phyloP scores from a whole-genome alignment of 1,140 invertebrate species.

The Sinonovacula constricta region DNA sequence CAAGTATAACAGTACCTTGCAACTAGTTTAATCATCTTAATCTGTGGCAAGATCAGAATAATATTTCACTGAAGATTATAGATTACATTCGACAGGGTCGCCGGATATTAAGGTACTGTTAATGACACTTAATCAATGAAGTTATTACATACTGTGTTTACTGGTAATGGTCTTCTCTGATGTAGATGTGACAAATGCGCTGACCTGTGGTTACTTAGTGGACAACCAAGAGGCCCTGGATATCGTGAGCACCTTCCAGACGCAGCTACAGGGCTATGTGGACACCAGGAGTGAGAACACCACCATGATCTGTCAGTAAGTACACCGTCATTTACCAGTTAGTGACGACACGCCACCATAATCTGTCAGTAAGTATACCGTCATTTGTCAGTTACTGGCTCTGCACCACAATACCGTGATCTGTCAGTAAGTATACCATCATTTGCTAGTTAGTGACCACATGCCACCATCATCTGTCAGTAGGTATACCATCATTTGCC shows the following conservation, averaged over 20 bases:
- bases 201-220: neutral
- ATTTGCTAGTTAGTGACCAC: no score
- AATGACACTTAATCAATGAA: neutral
- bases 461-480: no score
- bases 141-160: neutral
- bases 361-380: no score
- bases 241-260: neutral
- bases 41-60: neutral
- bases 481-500: no score
- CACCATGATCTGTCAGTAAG: neutral
- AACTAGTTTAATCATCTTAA: neutral
- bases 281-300: neutral
- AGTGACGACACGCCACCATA: no score
- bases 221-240: neutral
- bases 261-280: neutral
- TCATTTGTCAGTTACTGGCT: no score
- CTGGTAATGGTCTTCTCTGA: no score
- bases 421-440: no score
- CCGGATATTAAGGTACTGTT: neutral
- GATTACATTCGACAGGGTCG: neutral
- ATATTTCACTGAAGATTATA: neutral
- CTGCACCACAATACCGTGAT: no score
- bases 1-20: neutral
- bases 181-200: neutral
- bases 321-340: no score